phyloP scores from a whole-genome alignment of 2,113 vertebrate genomes.

The Helogale parvula region DNA sequence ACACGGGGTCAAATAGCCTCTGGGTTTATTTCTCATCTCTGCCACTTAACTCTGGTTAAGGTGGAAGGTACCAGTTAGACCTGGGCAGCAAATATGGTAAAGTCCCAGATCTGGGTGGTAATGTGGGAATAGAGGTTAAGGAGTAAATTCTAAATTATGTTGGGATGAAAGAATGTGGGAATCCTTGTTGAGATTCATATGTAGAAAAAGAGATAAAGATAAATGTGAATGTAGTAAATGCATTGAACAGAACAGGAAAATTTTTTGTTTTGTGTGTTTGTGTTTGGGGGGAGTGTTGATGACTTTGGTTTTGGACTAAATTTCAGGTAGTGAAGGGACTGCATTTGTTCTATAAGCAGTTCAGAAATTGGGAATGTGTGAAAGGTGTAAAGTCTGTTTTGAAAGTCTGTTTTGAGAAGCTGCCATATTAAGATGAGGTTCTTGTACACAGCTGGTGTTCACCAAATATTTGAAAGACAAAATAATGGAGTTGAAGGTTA shows the following conservation, averaged over 20 bases:
- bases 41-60: neutral
- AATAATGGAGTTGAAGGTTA: neutral
- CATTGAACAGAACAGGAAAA: neutral
- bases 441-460: neutral
- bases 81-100: neutral
- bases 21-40: neutral
- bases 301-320: neutral
- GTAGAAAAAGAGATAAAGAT: neutral
- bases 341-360: neutral
- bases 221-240: neutral
- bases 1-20: neutral
- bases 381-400: neutral
- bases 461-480: conserved; percentile 23
- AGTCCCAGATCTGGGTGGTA: neutral
- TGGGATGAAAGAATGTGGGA: neutral
- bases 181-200: neutral
- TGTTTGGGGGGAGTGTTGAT: neutral
- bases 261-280: neutral
- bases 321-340: neutral
- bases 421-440: neutral
- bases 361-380: conserved; percentile 3
- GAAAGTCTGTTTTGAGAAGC: neutral
- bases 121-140: neutral
- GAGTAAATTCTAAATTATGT: neutral
- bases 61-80: neutral